Base-by-base conservation (phyloP, 2,888 invertebrate genomes). In the Caradrina clavipalpis region DNA sequence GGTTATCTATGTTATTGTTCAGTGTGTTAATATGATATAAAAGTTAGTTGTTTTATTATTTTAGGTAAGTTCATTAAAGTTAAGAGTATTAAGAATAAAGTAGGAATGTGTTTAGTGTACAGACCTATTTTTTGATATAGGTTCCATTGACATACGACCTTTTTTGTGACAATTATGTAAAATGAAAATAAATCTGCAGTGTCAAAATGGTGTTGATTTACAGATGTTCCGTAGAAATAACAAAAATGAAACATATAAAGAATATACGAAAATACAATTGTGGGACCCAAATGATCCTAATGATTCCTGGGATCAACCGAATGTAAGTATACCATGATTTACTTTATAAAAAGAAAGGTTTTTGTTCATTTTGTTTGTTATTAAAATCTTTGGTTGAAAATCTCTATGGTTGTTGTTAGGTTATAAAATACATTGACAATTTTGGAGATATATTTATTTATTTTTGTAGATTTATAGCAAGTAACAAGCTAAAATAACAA, bases 191-290 rank as follows among this genome's bases (percentile, higher is more conserved):
- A 75, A 76, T 73, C 68, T 77, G 53, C 69, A 75, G 77, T 83
- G 82, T 81, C 84, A 84, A 81, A 79, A 78, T 82, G 64, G 75
- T 84, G 81, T 80, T 73, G 49, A 66, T 78, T 85, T 83, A 79
- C 86, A 89, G 85, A 94, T 94, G 94, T 91, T 90, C 82, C 94
- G 94, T 70, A 89, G 94, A 81, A 93, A 86, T 82, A 81, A 85
- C 62, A 89, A 86, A 82, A 90, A 88, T 86, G 89, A 87, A 77
- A 88, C 87, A 35, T 77, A 60, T 78, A 85, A 87, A 60, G 90
- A 90, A 76, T 93, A 92, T 63, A 90, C 88, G 1, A 84, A 89
- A 84, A 78, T 94, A 80, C 88, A 89, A 54, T 60, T 94, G 57
- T 92, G 89, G 90, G 90, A 92, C 26, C 63, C 55, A 26, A 72